A percentile compares a stretch with the other conserved stretches of the same genome.
Evolutionary conservation across 2,888 invertebrate species (phyloP).

Genomic region (Formica aserva): DNA sequence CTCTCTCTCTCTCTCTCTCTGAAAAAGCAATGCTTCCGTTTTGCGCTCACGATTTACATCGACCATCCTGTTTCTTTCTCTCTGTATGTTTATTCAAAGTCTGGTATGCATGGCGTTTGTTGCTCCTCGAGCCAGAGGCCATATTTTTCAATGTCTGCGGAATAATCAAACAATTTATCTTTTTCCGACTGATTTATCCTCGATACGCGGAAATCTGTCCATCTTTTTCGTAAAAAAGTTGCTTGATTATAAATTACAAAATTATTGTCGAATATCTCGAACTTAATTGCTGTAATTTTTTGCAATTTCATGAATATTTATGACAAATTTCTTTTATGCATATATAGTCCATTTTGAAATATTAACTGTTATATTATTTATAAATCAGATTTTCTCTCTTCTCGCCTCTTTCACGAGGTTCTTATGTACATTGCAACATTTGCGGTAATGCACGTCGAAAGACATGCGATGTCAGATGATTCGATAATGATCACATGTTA

Average conservation of each 20-base stretch:
- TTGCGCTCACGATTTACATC: not conserved
- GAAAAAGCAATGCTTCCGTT: not conserved
- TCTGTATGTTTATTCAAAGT: conserved; percentile 16
- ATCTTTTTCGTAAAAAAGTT: not conserved
- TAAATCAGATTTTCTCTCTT: not conserved
- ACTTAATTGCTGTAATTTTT: not conserved
- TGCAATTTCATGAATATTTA: not conserved
- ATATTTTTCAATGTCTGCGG: conserved; percentile 11
- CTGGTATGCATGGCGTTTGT: conserved; percentile 13
- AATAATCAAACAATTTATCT: conserved; percentile 25
- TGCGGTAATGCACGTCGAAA: not conserved
- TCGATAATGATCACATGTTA: not conserved
- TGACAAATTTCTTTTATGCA: not conserved
- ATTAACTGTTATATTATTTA: not conserved
- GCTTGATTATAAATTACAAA: not conserved
- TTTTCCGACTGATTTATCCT: not conserved
- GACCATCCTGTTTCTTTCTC: too few species aligned
- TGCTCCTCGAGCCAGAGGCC: not conserved
- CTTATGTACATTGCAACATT: not conserved
- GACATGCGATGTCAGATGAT: conserved; percentile 29
- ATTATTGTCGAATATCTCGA: not conserved
- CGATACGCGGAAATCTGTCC: not conserved
- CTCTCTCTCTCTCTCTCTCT: too few species aligned
- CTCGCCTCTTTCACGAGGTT: not conserved
- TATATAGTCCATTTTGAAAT: not conserved